A percentile compares a stretch with the other conserved stretches of the same genome.
These are phyloP conservation scores for Drosophila colorata DNA, from an alignment of 2,888 invertebrate genomes.

Conservation along the genomic window DNA sequence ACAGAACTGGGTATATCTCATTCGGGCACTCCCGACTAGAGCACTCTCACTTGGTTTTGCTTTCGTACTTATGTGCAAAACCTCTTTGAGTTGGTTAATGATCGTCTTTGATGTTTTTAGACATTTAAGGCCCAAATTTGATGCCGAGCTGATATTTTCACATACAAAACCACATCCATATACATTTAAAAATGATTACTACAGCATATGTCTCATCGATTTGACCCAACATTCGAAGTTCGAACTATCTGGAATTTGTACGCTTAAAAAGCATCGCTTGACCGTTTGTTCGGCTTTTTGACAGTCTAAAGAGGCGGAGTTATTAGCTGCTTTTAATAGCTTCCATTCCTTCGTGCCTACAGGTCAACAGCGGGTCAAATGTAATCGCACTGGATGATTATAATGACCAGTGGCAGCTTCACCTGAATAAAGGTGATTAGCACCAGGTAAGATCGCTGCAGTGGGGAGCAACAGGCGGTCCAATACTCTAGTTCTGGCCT, in stretches of 20 bases:
- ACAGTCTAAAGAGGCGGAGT: background rate
- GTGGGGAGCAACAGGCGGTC: background rate
- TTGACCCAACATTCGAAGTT: too few species aligned
- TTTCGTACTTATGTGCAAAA: too few species aligned
- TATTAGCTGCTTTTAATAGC: background rate
- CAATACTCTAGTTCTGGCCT: background rate
- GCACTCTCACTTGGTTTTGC: too few species aligned
- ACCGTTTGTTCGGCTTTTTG: background rate
- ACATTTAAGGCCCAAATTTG: too few species aligned
- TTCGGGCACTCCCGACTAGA: too few species aligned
- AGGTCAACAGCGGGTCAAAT: background rate
- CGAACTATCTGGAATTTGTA: background rate
- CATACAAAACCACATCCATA: too few species aligned
- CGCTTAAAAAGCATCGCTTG: background rate
- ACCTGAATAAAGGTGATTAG: slow-evolving; percentile 39
- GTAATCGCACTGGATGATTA: slow-evolving; percentile 10
- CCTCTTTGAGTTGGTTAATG: too few species aligned
- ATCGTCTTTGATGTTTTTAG: too few species aligned
- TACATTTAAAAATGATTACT: too few species aligned
- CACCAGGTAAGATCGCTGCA: background rate
- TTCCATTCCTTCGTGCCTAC: background rate
- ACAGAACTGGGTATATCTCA: too few species aligned
- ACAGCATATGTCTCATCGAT: too few species aligned
- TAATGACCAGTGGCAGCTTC: slow-evolving; percentile 8
- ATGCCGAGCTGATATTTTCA: too few species aligned